A percentile compares a stretch with the other conserved stretches of the same genome.
These are phyloP conservation scores for Gouania willdenowi DNA, from an alignment of 2,797 vertebrate species.

Conservation along the genomic window DNA sequence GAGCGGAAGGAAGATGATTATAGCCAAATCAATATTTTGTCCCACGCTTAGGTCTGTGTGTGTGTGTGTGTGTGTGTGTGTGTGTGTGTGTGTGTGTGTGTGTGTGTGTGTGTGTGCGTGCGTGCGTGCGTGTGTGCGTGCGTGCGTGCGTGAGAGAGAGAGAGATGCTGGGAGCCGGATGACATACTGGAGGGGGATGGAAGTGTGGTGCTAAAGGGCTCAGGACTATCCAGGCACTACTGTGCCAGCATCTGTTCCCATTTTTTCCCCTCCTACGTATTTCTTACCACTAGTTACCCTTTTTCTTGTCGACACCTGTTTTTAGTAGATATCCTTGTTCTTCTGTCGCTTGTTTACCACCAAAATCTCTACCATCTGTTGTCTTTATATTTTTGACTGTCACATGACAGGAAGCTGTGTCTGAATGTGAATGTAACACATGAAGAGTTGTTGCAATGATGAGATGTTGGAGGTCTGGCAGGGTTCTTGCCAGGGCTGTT, in stretches of 20 bases:
- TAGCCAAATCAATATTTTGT: too few species aligned
- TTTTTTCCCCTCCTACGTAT: conserved; percentile 10
- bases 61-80: conserved; percentile 10
- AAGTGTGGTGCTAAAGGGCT: conserved; percentile 50
- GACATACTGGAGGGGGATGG: conserved; percentile 53
- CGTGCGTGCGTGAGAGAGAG: too few species aligned
- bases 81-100: conserved; percentile 2
- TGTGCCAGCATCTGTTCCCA: conserved; percentile 65
- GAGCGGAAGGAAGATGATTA: too few species aligned
- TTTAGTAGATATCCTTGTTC: not conserved
- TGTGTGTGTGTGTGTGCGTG: conserved; percentile 2
- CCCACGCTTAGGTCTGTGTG: too few species aligned
- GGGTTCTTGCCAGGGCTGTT: too few species aligned
- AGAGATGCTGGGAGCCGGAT: conserved; percentile 40
- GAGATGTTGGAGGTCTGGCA: too few species aligned
- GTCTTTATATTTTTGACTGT: too few species aligned
- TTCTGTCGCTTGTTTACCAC: not conserved
- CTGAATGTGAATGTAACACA: too few species aligned
- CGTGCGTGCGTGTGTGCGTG: too few species aligned
- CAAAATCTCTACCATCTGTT: too few species aligned
- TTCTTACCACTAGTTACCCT: not conserved
- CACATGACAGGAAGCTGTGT: too few species aligned
- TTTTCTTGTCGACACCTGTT: not conserved
- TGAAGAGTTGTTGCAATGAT: too few species aligned
- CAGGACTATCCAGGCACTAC: conserved; percentile 57